Percentiles rank a stretch among this genome's conserved stretches.
Conservation (phyloP, 2,888 invertebrate species). For the Invenusta paracnida region DNA sequence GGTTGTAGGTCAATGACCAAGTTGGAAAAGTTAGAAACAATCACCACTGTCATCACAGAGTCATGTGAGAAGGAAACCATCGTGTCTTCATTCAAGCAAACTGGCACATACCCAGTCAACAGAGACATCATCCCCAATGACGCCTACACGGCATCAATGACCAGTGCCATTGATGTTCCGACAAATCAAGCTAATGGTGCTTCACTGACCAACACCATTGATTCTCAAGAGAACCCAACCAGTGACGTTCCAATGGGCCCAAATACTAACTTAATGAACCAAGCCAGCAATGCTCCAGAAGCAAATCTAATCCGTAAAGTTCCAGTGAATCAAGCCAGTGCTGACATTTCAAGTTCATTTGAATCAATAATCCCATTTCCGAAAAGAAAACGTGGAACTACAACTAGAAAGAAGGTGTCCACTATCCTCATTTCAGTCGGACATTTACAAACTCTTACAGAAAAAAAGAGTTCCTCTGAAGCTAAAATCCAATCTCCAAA, state of each 20-base stretch:
- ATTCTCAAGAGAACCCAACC: neutral
- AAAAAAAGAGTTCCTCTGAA: neutral
- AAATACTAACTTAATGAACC: neutral
- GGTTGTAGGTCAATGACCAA: conserved; percentile 9
- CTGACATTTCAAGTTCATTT: neutral
- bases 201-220: neutral
- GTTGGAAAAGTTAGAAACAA: conserved; percentile 5
- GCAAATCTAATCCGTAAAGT: neutral
- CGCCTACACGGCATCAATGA: neutral
- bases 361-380: neutral
- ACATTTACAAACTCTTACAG: neutral
- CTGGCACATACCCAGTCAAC: neutral
- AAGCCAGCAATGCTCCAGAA: neutral
- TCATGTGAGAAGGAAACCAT: conserved; percentile 11
- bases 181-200: neutral
- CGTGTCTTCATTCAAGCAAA: neutral
- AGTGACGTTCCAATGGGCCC: neutral
- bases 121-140: neutral
- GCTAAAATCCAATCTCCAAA: neutral
- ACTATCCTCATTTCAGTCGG: neutral
- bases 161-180: neutral
- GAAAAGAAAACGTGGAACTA: neutral
- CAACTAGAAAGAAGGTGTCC: neutral
- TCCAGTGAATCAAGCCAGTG: neutral
- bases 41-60: neutral